Percentiles rank a stretch among this genome's conserved stretches.
phyloP scores from a whole-genome alignment of 2,113 vertebrate genomes.

The Prietella phreatophila region DNA sequence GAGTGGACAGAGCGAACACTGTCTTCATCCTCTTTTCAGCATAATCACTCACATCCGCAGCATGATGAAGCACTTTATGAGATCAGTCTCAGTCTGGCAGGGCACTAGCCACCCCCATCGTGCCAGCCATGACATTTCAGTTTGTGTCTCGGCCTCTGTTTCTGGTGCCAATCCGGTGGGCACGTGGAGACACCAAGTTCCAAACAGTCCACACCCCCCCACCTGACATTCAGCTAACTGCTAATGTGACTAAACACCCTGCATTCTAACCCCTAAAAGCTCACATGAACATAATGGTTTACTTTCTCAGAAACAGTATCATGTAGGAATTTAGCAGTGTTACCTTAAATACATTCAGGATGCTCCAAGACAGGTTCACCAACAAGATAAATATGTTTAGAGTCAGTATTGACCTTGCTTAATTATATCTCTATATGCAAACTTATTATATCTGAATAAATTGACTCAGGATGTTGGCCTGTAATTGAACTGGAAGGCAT shows the following conservation, averaged over 20 bases:
- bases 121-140: constrained; percentile 68
- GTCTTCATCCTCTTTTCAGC: constrained; percentile 6
- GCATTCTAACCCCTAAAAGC: neutral
- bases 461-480: constrained; percentile 17
- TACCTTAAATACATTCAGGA: neutral
- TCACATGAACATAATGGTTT: neutral
- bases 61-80: constrained; percentile 49
- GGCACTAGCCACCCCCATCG: constrained; percentile 38
- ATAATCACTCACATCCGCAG: neutral
- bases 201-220: constrained; percentile 30
- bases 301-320: neutral
- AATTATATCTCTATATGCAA: neutral
- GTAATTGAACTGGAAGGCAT: constrained; percentile 4
- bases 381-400: neutral
- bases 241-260: constrained; percentile 26
- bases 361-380: neutral
- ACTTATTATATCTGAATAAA: constrained; percentile 5
- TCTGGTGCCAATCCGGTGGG: constrained; percentile 64
- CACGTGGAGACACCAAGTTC: constrained; percentile 57
- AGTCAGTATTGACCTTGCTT: neutral
- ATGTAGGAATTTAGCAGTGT: neutral
- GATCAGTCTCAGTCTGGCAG: constrained; percentile 18
- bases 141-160: constrained; percentile 46
- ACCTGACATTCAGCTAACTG: constrained; percentile 46
- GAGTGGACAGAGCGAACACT: neutral